Conservation (phyloP, 2,888 invertebrate species). For the Drosophila anomelani region DNA sequence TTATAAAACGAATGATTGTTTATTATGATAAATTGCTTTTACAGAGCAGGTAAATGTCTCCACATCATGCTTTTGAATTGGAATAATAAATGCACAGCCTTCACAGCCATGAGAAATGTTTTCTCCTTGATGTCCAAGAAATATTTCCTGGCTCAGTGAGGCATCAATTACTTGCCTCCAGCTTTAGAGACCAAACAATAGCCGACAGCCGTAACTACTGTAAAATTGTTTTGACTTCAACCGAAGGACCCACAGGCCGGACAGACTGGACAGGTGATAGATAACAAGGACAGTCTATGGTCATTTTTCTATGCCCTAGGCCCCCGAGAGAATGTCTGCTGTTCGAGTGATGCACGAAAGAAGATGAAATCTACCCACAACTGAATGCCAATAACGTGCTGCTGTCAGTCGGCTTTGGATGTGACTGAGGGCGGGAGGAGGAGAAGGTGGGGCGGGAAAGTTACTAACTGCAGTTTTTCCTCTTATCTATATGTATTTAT, state of each 20-base stretch:
- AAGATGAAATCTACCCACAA: constrained; percentile 51
- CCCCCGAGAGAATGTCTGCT: background rate
- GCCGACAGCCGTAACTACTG: constrained; percentile 39
- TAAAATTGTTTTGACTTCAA: constrained; percentile 47
- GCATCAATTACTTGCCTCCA: constrained; percentile 45
- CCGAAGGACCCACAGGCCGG: constrained; percentile 22
- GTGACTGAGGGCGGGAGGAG: constrained; percentile 8
- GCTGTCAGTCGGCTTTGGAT: constrained; percentile 48
- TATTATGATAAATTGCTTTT: background rate
- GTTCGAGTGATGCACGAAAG: constrained; percentile 18
- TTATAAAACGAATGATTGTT: background rate
- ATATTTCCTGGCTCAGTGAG: constrained; percentile 30
- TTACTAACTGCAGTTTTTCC: constrained; percentile 39
- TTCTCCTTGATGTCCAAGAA: constrained; percentile 13
- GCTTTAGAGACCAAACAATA: constrained; percentile 36
- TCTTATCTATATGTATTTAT: constrained; percentile 45
- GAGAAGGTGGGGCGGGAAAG: background rate
- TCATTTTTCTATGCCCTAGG: constrained; percentile 36
- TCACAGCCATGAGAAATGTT: constrained; percentile 18
- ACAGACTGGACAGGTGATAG: constrained; percentile 53
- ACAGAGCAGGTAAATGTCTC: background rate
- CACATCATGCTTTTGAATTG: constrained; percentile 8
- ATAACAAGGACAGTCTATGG: constrained; percentile 47
- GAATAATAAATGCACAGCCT: constrained; percentile 18
- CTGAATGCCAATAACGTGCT: constrained; percentile 52